Evolutionary conservation across 2,888 invertebrate species (phyloP).

Genomic region (Polia nebulosa): DNA sequence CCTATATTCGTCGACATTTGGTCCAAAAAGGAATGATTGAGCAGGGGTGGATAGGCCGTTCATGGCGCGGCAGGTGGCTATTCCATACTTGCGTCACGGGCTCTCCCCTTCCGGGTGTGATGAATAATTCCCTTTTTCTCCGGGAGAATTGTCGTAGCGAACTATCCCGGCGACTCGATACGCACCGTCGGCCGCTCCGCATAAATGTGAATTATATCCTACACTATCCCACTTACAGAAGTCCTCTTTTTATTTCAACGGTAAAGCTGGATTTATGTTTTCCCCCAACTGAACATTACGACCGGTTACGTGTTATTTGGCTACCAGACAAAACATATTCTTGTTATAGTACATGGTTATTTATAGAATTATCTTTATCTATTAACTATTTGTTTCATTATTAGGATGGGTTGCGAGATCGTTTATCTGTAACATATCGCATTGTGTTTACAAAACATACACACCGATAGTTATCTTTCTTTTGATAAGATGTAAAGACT

Average conservation of each 20-base stretch:
- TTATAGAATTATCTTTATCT: slow-evolving; percentile 37
- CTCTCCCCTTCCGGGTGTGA: slow-evolving; percentile 91
- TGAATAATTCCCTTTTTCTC: slow-evolving; percentile 91
- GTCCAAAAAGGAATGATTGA: slow-evolving; percentile 49
- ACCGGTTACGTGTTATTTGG: slow-evolving; percentile 75
- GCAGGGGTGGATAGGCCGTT: slow-evolving; percentile 72
- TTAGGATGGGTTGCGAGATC: neutral
- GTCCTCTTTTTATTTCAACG: slow-evolving; percentile 88
- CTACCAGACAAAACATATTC: slow-evolving; percentile 66
- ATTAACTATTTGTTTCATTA: slow-evolving; percentile 23
- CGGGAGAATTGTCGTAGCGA: slow-evolving; percentile 89
- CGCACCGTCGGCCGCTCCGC: slow-evolving; percentile 87
- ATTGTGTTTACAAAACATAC: neutral
- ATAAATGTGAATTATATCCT: slow-evolving; percentile 90
- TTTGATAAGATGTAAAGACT: too few relatives aligned
- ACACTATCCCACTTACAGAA: slow-evolving; percentile 87
- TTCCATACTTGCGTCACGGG: slow-evolving; percentile 90
- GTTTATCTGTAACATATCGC: neutral
- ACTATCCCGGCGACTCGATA: slow-evolving; percentile 89
- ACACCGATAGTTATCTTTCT: too few relatives aligned
- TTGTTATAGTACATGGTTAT: slow-evolving; percentile 54
- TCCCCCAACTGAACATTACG: slow-evolving; percentile 80
- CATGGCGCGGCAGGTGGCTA: slow-evolving; percentile 80
- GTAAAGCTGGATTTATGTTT: slow-evolving; percentile 85
- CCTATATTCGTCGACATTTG: slow-evolving; percentile 52